Percentiles rank a stretch among this genome's conserved stretches.
These are phyloP conservation scores for Onychomys arenicola DNA, from an alignment of 2,797 vertebrate species.

Conservation along the genomic window DNA sequence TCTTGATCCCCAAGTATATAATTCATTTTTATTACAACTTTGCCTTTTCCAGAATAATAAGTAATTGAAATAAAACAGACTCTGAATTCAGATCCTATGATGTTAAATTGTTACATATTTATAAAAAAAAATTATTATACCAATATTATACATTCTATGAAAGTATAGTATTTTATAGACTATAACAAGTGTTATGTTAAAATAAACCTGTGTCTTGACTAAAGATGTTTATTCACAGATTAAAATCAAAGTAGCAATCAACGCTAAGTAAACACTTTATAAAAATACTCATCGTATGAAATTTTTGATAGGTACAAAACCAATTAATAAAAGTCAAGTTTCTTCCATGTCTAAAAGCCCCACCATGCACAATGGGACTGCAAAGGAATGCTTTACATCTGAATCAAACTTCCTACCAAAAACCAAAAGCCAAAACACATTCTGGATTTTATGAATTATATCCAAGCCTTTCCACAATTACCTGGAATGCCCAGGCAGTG, in stretches of 20 bases:
- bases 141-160: not conserved
- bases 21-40: not conserved
- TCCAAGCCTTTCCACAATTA: not conserved
- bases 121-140: not conserved
- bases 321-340: not conserved
- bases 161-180: not conserved
- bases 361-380: not conserved
- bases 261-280: not conserved
- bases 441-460: not conserved
- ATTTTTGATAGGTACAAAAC: not conserved
- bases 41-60: not conserved
- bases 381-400: not conserved
- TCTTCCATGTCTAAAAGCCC: not conserved
- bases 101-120: not conserved
- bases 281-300: not conserved
- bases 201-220: not conserved
- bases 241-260: slow-evolving; percentile 27
- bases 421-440: not conserved
- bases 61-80: not conserved
- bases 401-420: not conserved
- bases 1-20: not conserved
- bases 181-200: not conserved
- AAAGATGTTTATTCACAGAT: not conserved
- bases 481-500: not conserved
- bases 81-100: not conserved